A percentile compares a stretch with the other conserved stretches of the same genome.
phyloP scores from a whole-genome alignment of 1,140 invertebrate species.

The Pteromalus puparum region DNA sequence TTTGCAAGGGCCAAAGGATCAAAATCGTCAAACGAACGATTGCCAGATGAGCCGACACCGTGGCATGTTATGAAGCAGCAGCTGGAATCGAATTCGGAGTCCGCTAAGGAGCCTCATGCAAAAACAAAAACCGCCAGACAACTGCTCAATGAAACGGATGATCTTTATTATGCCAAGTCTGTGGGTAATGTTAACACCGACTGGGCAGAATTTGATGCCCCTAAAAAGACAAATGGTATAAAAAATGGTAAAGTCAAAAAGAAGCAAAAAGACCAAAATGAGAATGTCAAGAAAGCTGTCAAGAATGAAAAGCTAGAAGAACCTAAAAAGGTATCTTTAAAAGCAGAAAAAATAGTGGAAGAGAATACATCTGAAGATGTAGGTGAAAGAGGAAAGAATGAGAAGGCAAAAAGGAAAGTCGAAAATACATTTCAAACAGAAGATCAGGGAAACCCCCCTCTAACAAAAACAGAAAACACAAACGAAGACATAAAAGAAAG shows the following conservation, averaged over 20 bases:
- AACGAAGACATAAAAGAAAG: conserved; percentile 43
- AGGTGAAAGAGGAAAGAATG: conserved; percentile 52
- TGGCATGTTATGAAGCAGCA: conserved; percentile 84
- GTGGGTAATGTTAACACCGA: conserved; percentile 57
- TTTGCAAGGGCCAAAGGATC: conserved; percentile 85
- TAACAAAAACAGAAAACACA: conserved; percentile 23
- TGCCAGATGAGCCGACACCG: conserved; percentile 82
- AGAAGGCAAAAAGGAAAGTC: conserved; percentile 50
- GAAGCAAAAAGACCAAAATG: conserved; percentile 39
- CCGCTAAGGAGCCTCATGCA: conserved; percentile 62
- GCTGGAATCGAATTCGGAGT: conserved; percentile 64
- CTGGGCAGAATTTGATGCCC: conserved; percentile 68
- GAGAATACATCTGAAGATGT: conserved; percentile 51
- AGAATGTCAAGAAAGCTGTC: conserved; percentile 53
- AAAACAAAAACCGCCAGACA: conserved; percentile 66
- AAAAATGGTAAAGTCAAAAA: conserved; percentile 47
- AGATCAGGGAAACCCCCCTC: conserved; percentile 57
- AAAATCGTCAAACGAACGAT: conserved; percentile 82
- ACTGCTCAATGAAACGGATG: conserved; percentile 62
- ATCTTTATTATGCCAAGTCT: conserved; percentile 53
- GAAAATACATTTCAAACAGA: conserved; percentile 50
- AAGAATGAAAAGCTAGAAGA: conserved; percentile 26
- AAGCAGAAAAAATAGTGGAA: conserved; percentile 39
- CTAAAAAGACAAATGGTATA: conserved; percentile 39
- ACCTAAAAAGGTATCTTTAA: conserved; percentile 44